Evolutionary conservation across 2,113 vertebrate genomes (phyloP), one percentile per base, ranked within the genome.

Genomic region (Vicugna pacos): DNA sequence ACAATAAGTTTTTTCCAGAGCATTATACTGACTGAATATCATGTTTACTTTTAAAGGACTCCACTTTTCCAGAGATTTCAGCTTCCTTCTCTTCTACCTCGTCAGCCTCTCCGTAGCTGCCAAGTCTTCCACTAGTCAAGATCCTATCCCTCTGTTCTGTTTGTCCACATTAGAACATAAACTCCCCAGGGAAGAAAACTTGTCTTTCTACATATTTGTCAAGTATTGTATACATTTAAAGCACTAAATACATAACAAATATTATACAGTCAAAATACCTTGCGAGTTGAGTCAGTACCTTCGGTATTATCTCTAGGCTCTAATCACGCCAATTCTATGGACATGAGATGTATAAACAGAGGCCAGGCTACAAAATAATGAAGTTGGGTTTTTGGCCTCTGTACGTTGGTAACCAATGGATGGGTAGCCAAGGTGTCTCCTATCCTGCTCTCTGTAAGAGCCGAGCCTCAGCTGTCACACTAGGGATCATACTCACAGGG

Each of bases 201-300:
- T 95, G 97, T 97, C 96, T 97, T 94, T 96, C 96, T 97, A 69
- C 95, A 96, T 97, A 96, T 95, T 97, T 97, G 88, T 97, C 84
- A 93, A 91, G 92, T 73, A 92, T 81, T 20, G 10, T 94, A 85
- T 97, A 88, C 91, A 89, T 91, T 72, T 80, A 80, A 69, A 93
- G 84, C 95, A 54, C 69, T 97, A 97, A 97, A 94, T 91, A 96
- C 95, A 97, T 97, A 98, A 92, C 79, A 96, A 96, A 95, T 88
- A 92, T 89, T 70, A 54, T 76, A 92, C 17, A 96, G 93, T 88
- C 32, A 79, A 82, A 96, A 96, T 96, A 84, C 92, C 83, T 97
- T n/a, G 19, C 0, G 0, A 4, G 10, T 62, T 81, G 38, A 46
- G 30, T 20, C 30, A 95, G 95, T 95, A 82, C 88, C 76, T 97